phyloP scores from a whole-genome alignment of 2,113 vertebrate species.

The Notothenia coriiceps region DNA sequence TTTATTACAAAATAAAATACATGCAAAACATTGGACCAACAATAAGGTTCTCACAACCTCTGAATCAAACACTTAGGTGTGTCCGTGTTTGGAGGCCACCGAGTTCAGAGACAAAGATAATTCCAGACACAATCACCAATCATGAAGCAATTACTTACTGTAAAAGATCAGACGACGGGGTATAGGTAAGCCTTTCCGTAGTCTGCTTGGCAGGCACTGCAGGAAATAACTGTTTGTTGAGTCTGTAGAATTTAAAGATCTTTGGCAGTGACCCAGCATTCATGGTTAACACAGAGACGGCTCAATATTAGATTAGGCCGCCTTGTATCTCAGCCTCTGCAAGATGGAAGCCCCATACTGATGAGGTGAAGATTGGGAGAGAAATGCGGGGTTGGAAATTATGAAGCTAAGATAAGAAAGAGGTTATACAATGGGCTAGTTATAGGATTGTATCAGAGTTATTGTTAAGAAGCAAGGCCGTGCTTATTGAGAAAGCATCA shows the following conservation, averaged over 20 bases:
- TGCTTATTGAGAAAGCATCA: slow-evolving; percentile 10
- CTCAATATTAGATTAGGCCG: slow-evolving; percentile 59
- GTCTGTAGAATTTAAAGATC: slow-evolving; percentile 58
- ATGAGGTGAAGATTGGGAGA: slow-evolving; percentile 15
- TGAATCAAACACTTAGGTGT: background rate
- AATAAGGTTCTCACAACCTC: background rate
- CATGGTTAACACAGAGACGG: slow-evolving; percentile 61
- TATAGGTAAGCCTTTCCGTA: slow-evolving; percentile 26
- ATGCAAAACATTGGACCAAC: background rate
- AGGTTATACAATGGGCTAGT: background rate
- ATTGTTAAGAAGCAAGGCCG: background rate
- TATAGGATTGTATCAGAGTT: background rate
- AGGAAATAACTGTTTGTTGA: slow-evolving; percentile 46
- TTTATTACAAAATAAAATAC: background rate
- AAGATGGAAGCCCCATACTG: slow-evolving; percentile 39
- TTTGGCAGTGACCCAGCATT: slow-evolving; percentile 64
- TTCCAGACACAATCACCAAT: slow-evolving; percentile 38
- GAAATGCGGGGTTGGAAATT: slow-evolving; percentile 1
- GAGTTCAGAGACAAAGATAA: slow-evolving; percentile 35
- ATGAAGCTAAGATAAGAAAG: slow-evolving; percentile 10
- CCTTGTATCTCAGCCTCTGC: slow-evolving; percentile 29
- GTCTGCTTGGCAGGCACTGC: slow-evolving; percentile 56
- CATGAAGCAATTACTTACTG: slow-evolving; percentile 48
- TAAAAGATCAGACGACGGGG: slow-evolving; percentile 45
- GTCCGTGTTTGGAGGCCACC: background rate